phyloP scores from a whole-genome alignment of 2,113 vertebrate species.

The Regulus satrapa region DNA sequence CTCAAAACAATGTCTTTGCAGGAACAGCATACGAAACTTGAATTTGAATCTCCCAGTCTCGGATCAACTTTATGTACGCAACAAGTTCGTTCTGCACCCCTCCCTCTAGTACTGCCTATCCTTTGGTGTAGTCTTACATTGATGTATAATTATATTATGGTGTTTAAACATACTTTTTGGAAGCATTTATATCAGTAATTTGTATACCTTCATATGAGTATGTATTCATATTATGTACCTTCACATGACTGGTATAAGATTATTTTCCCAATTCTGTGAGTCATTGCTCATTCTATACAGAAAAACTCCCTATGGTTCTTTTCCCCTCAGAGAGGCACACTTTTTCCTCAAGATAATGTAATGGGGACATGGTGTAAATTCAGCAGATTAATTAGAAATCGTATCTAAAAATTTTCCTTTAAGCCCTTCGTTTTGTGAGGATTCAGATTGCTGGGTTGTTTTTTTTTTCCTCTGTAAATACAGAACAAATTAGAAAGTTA shows the following conservation, averaged over 20 bases:
- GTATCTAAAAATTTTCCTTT: not conserved
- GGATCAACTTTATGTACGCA: not conserved
- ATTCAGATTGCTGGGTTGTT: not conserved
- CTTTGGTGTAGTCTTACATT: not conserved
- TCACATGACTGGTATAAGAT: not conserved
- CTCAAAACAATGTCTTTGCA: not conserved
- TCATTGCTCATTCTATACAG: not conserved
- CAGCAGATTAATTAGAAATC: not conserved
- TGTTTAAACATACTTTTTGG: not conserved
- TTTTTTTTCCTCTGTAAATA: not conserved
- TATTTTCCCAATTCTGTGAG: not conserved
- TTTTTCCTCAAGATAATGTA: not conserved
- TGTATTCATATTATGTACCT: too few species aligned
- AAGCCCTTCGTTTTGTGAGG: not conserved
- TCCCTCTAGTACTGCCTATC: not conserved
- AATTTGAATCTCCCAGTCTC: not conserved
- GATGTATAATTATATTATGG: not conserved
- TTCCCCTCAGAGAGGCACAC: not conserved
- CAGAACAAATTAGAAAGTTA: not conserved
- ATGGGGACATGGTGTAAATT: not conserved
- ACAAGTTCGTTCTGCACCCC: not conserved
- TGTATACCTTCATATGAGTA: not conserved
- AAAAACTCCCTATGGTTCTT: not conserved
- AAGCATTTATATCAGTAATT: not conserved
- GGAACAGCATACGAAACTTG: not conserved